A percentile compares a stretch with the other conserved stretches of the same genome.
Evolutionary conservation across 2,113 vertebrate genomes (phyloP).

Genomic region (Takifugu flavidus): DNA sequence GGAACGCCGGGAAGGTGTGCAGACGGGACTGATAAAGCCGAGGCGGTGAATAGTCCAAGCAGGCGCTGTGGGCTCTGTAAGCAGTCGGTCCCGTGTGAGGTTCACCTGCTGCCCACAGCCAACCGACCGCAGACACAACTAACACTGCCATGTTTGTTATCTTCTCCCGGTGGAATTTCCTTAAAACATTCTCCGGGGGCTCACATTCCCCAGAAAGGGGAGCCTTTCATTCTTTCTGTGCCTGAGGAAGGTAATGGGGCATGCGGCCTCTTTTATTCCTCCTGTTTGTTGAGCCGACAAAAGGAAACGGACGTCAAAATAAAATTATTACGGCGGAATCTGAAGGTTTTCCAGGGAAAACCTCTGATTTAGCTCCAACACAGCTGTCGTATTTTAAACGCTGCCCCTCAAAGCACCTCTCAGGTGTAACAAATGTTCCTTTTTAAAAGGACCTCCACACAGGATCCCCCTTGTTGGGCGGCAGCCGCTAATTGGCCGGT

Average conservation of each 20-base stretch:
- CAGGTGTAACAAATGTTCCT: slow-evolving; percentile 8
- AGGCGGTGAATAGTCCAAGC: slow-evolving; percentile 24
- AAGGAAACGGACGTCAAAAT: slow-evolving; percentile 32
- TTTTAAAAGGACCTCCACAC: slow-evolving; percentile 33
- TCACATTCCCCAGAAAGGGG: slow-evolving; percentile 53
- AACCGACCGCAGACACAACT: slow-evolving; percentile 55
- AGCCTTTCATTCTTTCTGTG: slow-evolving; percentile 25
- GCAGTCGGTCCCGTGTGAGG: slow-evolving; percentile 35
- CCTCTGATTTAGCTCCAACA: slow-evolving; percentile 15
- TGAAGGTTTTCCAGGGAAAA: slow-evolving; percentile 13
- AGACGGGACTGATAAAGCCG: slow-evolving; percentile 26
- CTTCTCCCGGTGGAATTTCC: slow-evolving; percentile 72
- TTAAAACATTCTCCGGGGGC: slow-evolving; percentile 64
- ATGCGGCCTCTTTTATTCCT: slow-evolving; percentile 50
- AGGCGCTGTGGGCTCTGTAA: slow-evolving; percentile 37
- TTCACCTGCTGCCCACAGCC: slow-evolving; percentile 67
- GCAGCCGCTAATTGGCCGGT: slow-evolving; percentile 50
- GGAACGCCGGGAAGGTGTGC: slow-evolving; percentile 10
- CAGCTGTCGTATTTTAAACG: slow-evolving; percentile 19
- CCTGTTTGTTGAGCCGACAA: slow-evolving; percentile 25
- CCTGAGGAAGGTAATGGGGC: slow-evolving; percentile 25
- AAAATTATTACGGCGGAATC: slow-evolving; percentile 54
- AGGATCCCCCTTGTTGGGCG: slow-evolving; percentile 32
- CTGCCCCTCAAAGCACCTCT: slow-evolving; percentile 12
- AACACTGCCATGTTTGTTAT: slow-evolving; percentile 65